phyloP scores from a whole-genome alignment of 2,888 invertebrate species.

The Synanthedon tipuliformis region DNA sequence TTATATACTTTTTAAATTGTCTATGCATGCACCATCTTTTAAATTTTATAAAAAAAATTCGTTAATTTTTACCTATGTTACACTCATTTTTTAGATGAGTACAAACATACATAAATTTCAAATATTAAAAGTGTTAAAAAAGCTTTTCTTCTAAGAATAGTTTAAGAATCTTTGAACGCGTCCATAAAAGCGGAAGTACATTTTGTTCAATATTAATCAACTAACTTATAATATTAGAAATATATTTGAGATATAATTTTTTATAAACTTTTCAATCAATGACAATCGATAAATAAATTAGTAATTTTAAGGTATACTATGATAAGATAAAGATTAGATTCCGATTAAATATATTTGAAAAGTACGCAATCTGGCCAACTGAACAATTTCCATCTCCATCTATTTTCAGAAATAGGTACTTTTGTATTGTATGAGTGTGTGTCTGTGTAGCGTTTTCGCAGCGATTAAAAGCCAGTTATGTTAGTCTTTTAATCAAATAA shows the following conservation, averaged over 20 bases:
- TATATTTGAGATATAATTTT: neutral
- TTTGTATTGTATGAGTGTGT: conserved; percentile 63
- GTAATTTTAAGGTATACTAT: neutral
- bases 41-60: conserved; percentile 1
- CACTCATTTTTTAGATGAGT: too few relatives aligned
- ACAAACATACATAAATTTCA: too few relatives aligned
- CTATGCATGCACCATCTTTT: conserved; percentile 3
- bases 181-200: conserved; percentile 17
- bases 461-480: conserved; percentile 72
- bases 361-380: conserved; percentile 40
- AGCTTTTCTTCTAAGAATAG: neutral
- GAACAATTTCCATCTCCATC: conserved; percentile 75
- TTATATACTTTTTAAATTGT: neutral
- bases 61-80: too few relatives aligned
- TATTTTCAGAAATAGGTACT: conserved; percentile 80
- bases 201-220: neutral
- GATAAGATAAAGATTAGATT: neutral
- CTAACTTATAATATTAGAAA: neutral
- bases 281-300: neutral
- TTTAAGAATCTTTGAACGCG: conserved; percentile 8
- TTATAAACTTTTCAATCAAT: neutral
- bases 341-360: conserved; percentile 7
- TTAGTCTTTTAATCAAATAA: conserved; percentile 70
- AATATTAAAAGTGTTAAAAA: too few relatives aligned
- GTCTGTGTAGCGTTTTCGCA: conserved; percentile 68